A percentile compares a stretch with the other conserved stretches of the same genome.
These are phyloP conservation scores for Lycia hirtaria DNA, from an alignment of 2,888 invertebrate species.

Conservation along the genomic window DNA sequence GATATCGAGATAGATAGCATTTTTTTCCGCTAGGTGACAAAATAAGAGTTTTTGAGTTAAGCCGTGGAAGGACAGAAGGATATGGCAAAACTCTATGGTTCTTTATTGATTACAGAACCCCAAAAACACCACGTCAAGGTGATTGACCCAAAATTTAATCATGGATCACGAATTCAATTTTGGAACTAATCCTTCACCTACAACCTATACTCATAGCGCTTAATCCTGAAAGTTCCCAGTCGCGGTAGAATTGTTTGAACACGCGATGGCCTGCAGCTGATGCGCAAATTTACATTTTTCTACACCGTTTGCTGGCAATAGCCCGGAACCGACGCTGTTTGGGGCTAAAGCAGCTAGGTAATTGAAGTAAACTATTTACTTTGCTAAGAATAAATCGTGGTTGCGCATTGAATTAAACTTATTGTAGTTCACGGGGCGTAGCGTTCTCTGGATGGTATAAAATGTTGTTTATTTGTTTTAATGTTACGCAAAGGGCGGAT, in stretches of 20 bases:
- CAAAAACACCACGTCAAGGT: no score
- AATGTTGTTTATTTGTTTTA: no score
- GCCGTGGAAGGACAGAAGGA: no score
- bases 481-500: no score
- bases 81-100: no score
- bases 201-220: constrained; percentile 2
- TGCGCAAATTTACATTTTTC: constrained; percentile 74
- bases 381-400: constrained; percentile 1
- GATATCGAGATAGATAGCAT: no score
- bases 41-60: no score
- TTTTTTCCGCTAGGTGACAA: no score
- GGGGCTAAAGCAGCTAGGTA: constrained; percentile 4
- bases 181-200: not conserved
- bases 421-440: no score
- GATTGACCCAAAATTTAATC: no score
- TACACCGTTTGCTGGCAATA: constrained; percentile 58
- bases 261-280: constrained; percentile 55
- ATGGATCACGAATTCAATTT: constrained; percentile 10
- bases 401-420: not conserved
- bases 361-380: not conserved
- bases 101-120: no score
- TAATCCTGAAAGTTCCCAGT: constrained; percentile 8
- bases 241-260: constrained; percentile 36
- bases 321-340: constrained; percentile 19
- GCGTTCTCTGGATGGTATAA: no score